phyloP scores from a whole-genome alignment of 2,888 invertebrate genomes.

The Eupithecia vulgata region DNA sequence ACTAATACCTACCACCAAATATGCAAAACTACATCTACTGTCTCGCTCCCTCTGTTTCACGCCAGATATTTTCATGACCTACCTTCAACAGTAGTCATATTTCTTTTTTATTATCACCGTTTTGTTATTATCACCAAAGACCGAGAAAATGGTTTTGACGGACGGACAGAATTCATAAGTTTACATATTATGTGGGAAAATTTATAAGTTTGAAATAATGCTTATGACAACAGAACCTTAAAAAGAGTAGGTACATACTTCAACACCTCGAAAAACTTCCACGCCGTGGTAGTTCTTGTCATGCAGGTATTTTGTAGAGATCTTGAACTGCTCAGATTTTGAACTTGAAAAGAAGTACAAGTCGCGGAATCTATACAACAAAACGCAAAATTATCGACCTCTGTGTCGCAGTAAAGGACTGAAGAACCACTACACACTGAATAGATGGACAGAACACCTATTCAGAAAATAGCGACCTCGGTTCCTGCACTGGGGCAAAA shows the following conservation, averaged over 20 bases:
- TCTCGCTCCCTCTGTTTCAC: not conserved
- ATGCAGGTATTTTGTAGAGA: constrained; percentile 87
- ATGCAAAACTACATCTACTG: not conserved
- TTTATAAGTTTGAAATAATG: not conserved
- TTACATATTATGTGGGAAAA: too few species aligned
- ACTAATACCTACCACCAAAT: not conserved
- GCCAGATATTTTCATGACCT: not conserved
- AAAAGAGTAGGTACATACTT: constrained; percentile 67
- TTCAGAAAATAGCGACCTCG: too few species aligned
- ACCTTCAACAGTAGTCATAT: not conserved
- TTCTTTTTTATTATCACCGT: too few species aligned
- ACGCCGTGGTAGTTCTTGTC: constrained; percentile 85
- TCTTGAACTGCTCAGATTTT: constrained; percentile 86
- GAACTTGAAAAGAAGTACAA: constrained; percentile 90
- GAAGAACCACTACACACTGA: not conserved
- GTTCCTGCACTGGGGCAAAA: too few species aligned
- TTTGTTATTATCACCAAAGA: not conserved
- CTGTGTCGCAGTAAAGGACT: not conserved
- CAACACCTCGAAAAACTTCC: constrained; percentile 85
- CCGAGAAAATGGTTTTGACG: not conserved
- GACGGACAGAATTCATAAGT: not conserved
- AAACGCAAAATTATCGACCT: not conserved
- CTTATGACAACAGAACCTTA: not conserved
- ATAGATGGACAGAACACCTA: too few species aligned
- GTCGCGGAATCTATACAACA: not conserved